Percentiles rank a stretch among this genome's conserved stretches.
phyloP scores from a whole-genome alignment of 2,797 vertebrate species.

The Galaxias olidus region DNA sequence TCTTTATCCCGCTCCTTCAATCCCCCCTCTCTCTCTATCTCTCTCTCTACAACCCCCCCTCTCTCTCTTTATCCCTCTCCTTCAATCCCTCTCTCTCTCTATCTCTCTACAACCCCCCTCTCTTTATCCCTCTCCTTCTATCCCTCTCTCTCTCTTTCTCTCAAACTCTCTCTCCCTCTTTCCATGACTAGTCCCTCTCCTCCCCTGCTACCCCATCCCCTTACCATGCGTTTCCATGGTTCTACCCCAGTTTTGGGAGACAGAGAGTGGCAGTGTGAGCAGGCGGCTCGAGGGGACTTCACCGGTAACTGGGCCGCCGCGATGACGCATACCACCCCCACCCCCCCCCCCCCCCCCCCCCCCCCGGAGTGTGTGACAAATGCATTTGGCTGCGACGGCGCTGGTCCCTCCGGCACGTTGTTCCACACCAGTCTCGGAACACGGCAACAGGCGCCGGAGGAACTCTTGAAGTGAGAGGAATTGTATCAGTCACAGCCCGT shows the following conservation, averaged over 20 bases:
- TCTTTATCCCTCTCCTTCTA: conserved; percentile 13
- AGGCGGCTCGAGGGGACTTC: conserved; percentile 62
- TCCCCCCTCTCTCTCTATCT: conserved; percentile 57
- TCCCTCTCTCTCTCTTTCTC: too few relatives aligned
- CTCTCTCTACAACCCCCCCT: conserved; percentile 13
- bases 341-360: too few relatives aligned
- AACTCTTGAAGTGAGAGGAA: conserved; percentile 66
- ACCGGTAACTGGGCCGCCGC: conserved; percentile 69
- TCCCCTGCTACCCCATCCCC: not conserved
- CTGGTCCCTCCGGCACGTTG: conserved; percentile 59
- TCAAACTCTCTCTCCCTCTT: not conserved
- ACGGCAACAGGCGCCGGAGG: conserved; percentile 64
- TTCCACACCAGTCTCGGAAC: conserved; percentile 63
- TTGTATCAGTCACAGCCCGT: conserved; percentile 65
- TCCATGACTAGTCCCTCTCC: not conserved
- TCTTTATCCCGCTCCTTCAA: not conserved
- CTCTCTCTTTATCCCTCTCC: conserved; percentile 17
- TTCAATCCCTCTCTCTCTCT: conserved; percentile 55
- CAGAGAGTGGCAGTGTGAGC: conserved; percentile 59
- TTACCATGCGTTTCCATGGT: conserved; percentile 73
- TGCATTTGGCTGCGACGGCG: conserved; percentile 73
- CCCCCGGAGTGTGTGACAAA: conserved; percentile 81
- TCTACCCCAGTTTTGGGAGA: conserved; percentile 58
- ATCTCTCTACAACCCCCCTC: conserved; percentile 31
- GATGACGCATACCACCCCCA: conserved; percentile 68